Base-by-base conservation (phyloP, 2,888 invertebrate genomes). In the Drosophila helvetica region DNA sequence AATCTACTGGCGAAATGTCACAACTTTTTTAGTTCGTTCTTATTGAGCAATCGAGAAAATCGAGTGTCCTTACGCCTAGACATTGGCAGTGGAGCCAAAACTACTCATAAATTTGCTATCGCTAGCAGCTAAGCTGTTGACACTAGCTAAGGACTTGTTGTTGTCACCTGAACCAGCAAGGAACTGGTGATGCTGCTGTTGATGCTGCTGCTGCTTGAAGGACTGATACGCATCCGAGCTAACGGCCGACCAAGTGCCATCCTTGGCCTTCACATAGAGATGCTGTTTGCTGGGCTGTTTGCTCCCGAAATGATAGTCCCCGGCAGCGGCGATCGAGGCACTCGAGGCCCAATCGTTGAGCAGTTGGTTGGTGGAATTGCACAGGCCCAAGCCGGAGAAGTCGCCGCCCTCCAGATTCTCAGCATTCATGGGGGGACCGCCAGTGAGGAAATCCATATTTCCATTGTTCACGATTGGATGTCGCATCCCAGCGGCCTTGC, bases 41-140 rank as follows among this genome's bases (percentile, higher is more conserved):
- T 86, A 88, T 64, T 83, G 83, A 83, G 83, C 83, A 88, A 77
- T 62, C 75, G 61, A 52, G 55, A 70, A 59, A 19, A 38, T 5
- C 6, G 30, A 17, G 27, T 17, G 10, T 17, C 64, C 82, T 90
- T 91, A 54, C 19, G 43, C n/a, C 15, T 74, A 71, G 57, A 92
- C 92, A 79, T 91, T 91, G 86, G 92, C 91, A 79, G 90, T 89
- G 86, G 89, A 86, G 54, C 92, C 92, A 78, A 91, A 91, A 85
- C 92, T 92, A 88, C 90, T 92, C 80, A 92, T 91, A 89, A 92
- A 92, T 86, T 91, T 92, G 77, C 89, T 91, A 74, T 88, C 89
- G 67, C 66, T 38, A 38, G 38, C 69, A 70, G 89, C 89, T 71
- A 86, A 72, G 69, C 80, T 87, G 71, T 61, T 89, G 43, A 84